Evolutionary conservation across 2,797 vertebrate genomes (phyloP), one percentile per base, ranked within the genome.

Genomic region (Scolopax rusticola): DNA sequence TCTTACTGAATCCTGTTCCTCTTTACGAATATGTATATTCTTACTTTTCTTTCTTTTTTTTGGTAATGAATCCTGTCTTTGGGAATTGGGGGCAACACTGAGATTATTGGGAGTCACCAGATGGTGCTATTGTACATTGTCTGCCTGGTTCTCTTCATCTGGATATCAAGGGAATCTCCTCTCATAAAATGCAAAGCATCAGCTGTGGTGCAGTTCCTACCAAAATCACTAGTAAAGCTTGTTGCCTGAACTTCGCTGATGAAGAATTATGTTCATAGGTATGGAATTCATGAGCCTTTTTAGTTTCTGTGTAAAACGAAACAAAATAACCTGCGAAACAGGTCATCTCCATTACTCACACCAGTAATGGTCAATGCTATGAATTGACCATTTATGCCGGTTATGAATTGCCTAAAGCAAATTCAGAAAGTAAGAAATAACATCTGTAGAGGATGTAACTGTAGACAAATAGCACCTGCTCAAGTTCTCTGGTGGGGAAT

Each of bases 91-190:
- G 95, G 92, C 57, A 86, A 91, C 91, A 87, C 48, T 81, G 91
- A 85, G 87, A 86, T 91, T 94, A 32, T 11, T 89, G 89, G 76
- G 84, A 97, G 96, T 96, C 96, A 96, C 95, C 95, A 97, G 96
- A 92, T 96, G 96, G 96, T 96, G 95, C 96, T 97, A 91, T 97
- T 97, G 95, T 65, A 96, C 92, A 84, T 86, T 89, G 53, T 93
- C 83, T 95, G 83, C 51, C 87, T 85, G 76, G 48, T 57, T 94
- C 69, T 68, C 59, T 28, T 95, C 74, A 2, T 90, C 30, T 67
- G 80, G 80, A 8, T 87, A n/a, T 77, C 84, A 48, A 81, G 87
- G 84, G 61, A 91, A 64, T 92, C 50, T 82, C 59, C 36, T 88
- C 41, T 88, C 60, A 28, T 40, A 33, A 61, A 80, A 84, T 27